Evolutionary conservation across 2,797 vertebrate species (phyloP), one percentile per base, ranked within the genome.

Genomic region (Aselliscus stoliczkanus): DNA sequence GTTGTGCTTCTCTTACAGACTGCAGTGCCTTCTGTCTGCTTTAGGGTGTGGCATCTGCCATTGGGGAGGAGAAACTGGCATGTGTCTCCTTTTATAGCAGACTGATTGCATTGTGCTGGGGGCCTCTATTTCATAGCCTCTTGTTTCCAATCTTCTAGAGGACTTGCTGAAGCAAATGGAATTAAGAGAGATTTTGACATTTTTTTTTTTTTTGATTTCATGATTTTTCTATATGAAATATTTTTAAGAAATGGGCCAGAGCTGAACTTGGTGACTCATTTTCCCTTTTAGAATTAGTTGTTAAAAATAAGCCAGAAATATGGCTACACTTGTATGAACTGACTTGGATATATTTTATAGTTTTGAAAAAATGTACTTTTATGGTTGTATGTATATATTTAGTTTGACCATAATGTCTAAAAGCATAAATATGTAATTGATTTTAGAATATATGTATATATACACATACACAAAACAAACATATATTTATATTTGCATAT

Each of bases 1-100:
- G 98, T 97, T 96, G 94, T 97, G 97, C 95, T 98, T 97, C 96
- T 93, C 96, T 94, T 97, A 87, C 98, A 98, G 97, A 98, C 98
- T 98, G 98, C 97, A 97, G 96, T 97, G 98, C 98, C 98, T 98
- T 98, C 98, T 98, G 98, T 98, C 98, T 98, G 98, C 98, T 98
- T 98, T 83, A 98, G 98, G 98, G 98, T 98, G 98, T 98, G 98
- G 98, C 98, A 98, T 97, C 98, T 98, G 98, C 98, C 98, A 98
- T 81, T 89, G 97, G 98, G 98, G 97, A 98, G 97, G 97, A 98
- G 97, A 97, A 98, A 95, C 97, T 98, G 98, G 98, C 98, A 98
- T 98, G 98, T 98, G 98, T 97, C 77, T 95, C 97, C 97, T 98
- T 98, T 98, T 93, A 97, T 90, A 98, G 97, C 97, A 98, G 98